Base-by-base conservation (phyloP, 2,113 vertebrate species). In the Lamprologus sp. region DNA sequence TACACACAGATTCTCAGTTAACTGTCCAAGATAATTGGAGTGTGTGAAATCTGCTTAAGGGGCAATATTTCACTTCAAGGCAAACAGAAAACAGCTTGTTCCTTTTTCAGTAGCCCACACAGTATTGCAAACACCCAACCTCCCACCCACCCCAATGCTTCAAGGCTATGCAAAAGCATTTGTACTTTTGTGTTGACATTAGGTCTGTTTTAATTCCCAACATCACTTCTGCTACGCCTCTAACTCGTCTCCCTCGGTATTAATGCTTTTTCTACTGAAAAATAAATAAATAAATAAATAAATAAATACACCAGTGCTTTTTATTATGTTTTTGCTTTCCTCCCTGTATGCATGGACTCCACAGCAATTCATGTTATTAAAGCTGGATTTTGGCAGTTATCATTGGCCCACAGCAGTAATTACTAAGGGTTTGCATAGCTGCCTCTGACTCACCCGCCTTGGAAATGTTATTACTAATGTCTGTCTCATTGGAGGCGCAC, bases 351-450 rank as follows among this genome's bases (percentile, higher is more conserved):
- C 89, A 77, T 84, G 90, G 87, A 89, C 87, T 89, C 90, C 90
- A 94, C 89, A 80, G 82, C 81, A 90, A 88, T 93, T 93, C 83
- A 82, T 92, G 89, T 95, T 94, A 93, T 95, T 94, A 93, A 95
- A 94, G 83, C 83, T 53, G 86, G 89, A 84, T 94, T 91, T 93
- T 92, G 91, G 88, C 91, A 86, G 86, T 87, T 90, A 87, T 92
- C 90, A 85, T 83, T 93, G 84, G 92, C 94, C 92, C 93, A 93
- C 87, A 95, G 92, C 92, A 89, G 93, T 95, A 95, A 95, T 96
- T 96, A 95, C 90, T 80, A 58, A 77, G 79, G 88, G 91, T 95
- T 92, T 96, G 92, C 94, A 92, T 93, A 92, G 93, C 92, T 88
- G 92, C 85, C 81, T 94, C 81, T 88, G 87, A 90, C 88, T 92